Conservation (phyloP, 2,888 invertebrate species). For the Orthosia cruda region DNA sequence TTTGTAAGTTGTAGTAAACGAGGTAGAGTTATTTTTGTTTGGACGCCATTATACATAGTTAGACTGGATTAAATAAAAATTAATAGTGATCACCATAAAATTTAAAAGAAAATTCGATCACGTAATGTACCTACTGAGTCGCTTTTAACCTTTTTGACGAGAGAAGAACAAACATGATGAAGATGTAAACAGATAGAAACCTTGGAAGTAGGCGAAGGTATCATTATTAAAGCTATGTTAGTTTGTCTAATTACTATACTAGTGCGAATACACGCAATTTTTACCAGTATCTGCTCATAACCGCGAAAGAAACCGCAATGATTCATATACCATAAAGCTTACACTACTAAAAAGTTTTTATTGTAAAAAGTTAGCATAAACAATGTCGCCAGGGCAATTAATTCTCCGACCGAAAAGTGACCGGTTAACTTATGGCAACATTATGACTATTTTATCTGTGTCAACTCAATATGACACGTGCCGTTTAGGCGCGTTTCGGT, state of each 20-base stretch:
- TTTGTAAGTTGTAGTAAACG: conserved; percentile 40
- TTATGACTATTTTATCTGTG: conserved; percentile 32
- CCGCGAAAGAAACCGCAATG: conserved; percentile 6
- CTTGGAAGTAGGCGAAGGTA: not conserved
- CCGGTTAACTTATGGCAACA: conserved; percentile 48
- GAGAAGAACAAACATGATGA: not conserved
- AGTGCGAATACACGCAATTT: conserved; percentile 3
- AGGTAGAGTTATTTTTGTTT: not conserved
- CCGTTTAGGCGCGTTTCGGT: conserved; percentile 29
- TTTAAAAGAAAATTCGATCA: not conserved
- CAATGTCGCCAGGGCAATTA: conserved; percentile 21
- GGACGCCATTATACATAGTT: too few species aligned
- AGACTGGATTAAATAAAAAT: not conserved
- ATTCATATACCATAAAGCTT: conserved; percentile 1
- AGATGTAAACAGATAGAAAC: not conserved
- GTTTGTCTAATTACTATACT: conserved; percentile 10
- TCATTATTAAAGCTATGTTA: conserved; percentile 14
- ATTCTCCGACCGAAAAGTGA: conserved; percentile 10
- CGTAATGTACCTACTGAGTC: not conserved
- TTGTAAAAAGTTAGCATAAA: not conserved
- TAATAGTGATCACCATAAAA: too few species aligned
- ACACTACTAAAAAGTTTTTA: not conserved
- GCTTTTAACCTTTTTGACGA: too few species aligned
- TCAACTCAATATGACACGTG: conserved; percentile 37
- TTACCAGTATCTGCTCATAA: conserved; percentile 8